phyloP scores from a whole-genome alignment of 2,797 vertebrate species.

The Synanceia verrucosa region DNA sequence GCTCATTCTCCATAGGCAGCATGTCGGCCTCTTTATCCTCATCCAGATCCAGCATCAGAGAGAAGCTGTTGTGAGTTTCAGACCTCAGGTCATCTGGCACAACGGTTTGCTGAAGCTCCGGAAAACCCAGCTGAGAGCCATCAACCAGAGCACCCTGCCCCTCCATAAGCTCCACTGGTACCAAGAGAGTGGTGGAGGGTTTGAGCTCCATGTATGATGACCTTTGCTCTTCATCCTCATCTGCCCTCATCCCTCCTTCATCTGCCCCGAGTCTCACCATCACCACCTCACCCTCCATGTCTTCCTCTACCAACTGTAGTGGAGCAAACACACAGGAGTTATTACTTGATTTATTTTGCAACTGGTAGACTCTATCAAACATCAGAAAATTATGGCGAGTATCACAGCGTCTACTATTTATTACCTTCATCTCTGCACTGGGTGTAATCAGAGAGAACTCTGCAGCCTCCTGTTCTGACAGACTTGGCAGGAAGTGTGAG shows the following conservation, averaged over 20 bases:
- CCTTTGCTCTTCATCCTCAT: slow-evolving; percentile 56
- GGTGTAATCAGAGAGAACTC: slow-evolving; percentile 73
- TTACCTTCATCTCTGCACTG: slow-evolving; percentile 72
- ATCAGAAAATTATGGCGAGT: background rate
- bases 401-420: background rate
- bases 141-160: slow-evolving; percentile 78
- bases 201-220: slow-evolving; percentile 81
- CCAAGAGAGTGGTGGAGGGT: slow-evolving; percentile 81
- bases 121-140: slow-evolving; percentile 61
- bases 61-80: slow-evolving; percentile 83
- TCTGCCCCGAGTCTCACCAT: slow-evolving; percentile 78
- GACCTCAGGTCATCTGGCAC: slow-evolving; percentile 73
- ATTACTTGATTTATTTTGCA: background rate
- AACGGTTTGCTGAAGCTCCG: slow-evolving; percentile 68
- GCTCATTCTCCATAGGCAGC: slow-evolving; percentile 39
- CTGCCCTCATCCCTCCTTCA: slow-evolving; percentile 66
- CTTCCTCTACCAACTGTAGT: slow-evolving; percentile 72
- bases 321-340: background rate
- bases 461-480: slow-evolving; percentile 70
- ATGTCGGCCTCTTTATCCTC: slow-evolving; percentile 61
- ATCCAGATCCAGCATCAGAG: slow-evolving; percentile 90
- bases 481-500: slow-evolving; percentile 62
- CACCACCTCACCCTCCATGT: slow-evolving; percentile 76
- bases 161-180: slow-evolving; percentile 81
- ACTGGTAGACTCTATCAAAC: no score